A percentile compares a stretch with the other conserved stretches of the same genome.
Evolutionary conservation across 2,888 invertebrate species (phyloP).

Genomic region (Sericinus montela): DNA sequence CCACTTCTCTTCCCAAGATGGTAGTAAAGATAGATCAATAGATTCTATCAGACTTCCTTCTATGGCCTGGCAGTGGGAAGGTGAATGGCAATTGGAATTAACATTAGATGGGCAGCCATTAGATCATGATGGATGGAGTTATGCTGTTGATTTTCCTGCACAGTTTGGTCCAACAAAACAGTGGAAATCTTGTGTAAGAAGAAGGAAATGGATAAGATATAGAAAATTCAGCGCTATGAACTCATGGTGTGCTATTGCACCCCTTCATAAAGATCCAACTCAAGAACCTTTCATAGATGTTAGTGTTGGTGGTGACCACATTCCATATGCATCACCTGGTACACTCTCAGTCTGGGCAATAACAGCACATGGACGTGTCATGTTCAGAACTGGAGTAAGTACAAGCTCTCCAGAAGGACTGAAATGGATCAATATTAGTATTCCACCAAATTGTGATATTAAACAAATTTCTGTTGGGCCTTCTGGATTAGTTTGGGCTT

Average conservation of each 20-base stretch:
- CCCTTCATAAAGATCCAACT: constrained; percentile 92
- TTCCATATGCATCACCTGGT: constrained; percentile 87
- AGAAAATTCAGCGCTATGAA: constrained; percentile 93
- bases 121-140: constrained; percentile 96
- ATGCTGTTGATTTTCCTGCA: constrained; percentile 94
- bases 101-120: constrained; percentile 91
- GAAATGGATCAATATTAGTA: constrained; percentile 89
- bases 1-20: constrained; percentile 92
- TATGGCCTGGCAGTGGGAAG: constrained; percentile 98
- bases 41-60: constrained; percentile 92
- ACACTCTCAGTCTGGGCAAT: constrained; percentile 94
- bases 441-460: constrained; percentile 89
- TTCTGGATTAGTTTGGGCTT: constrained; percentile 92
- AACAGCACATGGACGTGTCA: constrained; percentile 93
- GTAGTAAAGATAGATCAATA: constrained; percentile 86
- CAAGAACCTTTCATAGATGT: constrained; percentile 97
- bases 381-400: constrained; percentile 91
- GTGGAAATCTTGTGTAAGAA: constrained; percentile 94
- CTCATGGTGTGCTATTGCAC: constrained; percentile 95
- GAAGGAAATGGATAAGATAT: constrained; percentile 93
- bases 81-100: constrained; percentile 93
- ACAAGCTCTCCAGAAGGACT: constrained; percentile 92
- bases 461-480: constrained; percentile 92
- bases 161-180: constrained; percentile 88
- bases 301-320: constrained; percentile 89